A percentile compares a stretch with the other conserved stretches of the same genome.
phyloP scores from a whole-genome alignment of 2,113 vertebrate species.

The Cryptotis parvus region DNA sequence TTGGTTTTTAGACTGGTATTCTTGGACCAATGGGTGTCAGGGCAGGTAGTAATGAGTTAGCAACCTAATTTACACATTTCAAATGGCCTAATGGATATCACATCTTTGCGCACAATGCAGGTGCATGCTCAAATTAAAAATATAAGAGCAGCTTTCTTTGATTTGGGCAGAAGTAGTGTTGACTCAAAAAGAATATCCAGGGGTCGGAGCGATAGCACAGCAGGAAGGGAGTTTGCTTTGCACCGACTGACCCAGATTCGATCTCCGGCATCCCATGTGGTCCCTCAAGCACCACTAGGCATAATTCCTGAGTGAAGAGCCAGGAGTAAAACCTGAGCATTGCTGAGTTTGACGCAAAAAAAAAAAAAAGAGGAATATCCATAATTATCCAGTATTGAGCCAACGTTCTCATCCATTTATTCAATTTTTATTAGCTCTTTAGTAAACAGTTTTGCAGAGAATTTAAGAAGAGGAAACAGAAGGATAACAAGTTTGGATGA shows the following conservation, averaged over 20 bases:
- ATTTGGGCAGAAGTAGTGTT: slow-evolving; percentile 13
- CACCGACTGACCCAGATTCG: too few relatives aligned
- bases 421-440: slow-evolving; percentile 35
- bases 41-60: background rate
- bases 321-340: too few relatives aligned
- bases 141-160: background rate
- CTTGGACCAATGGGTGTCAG: background rate
- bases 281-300: too few relatives aligned
- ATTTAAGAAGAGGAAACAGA: slow-evolving; percentile 16
- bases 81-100: background rate
- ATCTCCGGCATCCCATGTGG: too few relatives aligned
- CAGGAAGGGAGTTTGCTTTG: too few relatives aligned
- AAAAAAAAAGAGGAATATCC: background rate
- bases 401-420: slow-evolving; percentile 30
- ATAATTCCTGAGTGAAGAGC: too few relatives aligned
- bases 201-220: too few relatives aligned
- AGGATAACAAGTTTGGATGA: background rate
- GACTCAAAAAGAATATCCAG: background rate
- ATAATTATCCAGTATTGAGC: slow-evolving; percentile 16
- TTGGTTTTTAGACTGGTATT: background rate
- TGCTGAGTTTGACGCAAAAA: too few relatives aligned
- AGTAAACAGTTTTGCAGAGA: background rate
- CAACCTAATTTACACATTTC: background rate
- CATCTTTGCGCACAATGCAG: slow-evolving; percentile 16
- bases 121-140: background rate